Evolutionary conservation across 2,888 invertebrate species (phyloP), one percentile per base, ranked within the genome.

Genomic region (Hipparchia sbordonii): DNA sequence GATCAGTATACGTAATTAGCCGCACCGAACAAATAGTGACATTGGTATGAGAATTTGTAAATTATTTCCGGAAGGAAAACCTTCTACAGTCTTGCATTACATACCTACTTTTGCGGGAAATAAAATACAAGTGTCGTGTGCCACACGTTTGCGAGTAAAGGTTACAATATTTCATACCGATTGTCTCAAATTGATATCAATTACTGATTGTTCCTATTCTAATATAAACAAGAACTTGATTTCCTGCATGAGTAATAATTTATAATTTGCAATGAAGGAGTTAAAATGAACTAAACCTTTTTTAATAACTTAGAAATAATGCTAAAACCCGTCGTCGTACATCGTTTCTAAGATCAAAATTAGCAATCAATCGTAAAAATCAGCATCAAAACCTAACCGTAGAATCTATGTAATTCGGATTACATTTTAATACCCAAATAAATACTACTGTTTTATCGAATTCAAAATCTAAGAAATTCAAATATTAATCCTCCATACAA

Each of bases 31-130:
- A 59, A 8, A 61, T 33, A 48, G 54, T 68, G 71, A 60, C 73
- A 68, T 68, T 71, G 68, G 33, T 45, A 65, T 59, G 9, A 60
- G 68, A 71, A 66, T 69, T 69, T 61, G 61, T 71, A 57, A 69
- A 70, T 62, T 69, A 74, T 72, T 87, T 87, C 87, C 86, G 84
- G 76, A 39, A 83, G 85, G 84, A 85, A 86, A 89, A 84, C 89
- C 88, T 89, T 89, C 84, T 73, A 75, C 65, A 72, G 73, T 72
- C 76, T 12, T 52, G 70, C 84, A 81, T 83, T 78, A 51, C 39
- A 10, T 13, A 39, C 2, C 6, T 73, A 82, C 82, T 82, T 83
- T 80, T 80, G 75, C 82, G 82, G 84, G 82, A 81, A 82, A 78
- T 74, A 60, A 75, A 73, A 72, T 69, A 61, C 23, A 23, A 74